These are phyloP conservation scores for Corvus cornix DNA, from an alignment of 2,113 vertebrate species.

Conservation along the genomic window DNA sequence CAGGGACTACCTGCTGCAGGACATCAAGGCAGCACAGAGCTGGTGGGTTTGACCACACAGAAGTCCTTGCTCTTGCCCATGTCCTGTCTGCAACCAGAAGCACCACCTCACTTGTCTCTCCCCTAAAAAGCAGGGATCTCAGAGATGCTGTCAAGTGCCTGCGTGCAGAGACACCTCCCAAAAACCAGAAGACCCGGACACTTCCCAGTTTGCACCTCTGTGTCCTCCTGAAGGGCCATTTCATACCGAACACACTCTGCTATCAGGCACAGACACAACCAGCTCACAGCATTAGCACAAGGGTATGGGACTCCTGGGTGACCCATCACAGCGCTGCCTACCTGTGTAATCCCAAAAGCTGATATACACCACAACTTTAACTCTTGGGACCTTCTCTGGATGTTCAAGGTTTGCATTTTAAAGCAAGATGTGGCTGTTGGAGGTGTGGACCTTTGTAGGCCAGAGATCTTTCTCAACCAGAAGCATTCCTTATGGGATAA, in stretches of 20 bases:
- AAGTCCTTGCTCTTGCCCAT: fast-evolving
- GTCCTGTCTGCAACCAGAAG: neutral
- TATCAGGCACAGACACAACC: neutral
- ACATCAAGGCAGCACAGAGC: neutral
- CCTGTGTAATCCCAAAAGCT: neutral
- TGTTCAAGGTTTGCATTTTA: neutral
- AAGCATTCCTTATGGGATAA: neutral
- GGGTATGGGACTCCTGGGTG: too few relatives aligned
- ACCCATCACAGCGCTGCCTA: neutral
- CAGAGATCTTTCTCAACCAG: neutral
- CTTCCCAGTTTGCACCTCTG: neutral
- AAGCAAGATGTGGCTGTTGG: neutral
- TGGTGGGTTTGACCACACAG: fast-evolving
- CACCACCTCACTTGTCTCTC: neutral
- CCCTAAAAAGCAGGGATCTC: neutral
- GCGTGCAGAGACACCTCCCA: neutral
- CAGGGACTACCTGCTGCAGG: neutral
- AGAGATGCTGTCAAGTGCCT: neutral
- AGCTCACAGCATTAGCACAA: neutral
- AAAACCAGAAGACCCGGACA: neutral
- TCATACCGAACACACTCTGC: neutral
- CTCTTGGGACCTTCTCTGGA: neutral
- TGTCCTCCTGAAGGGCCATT: fast-evolving
- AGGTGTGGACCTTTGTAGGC: neutral
- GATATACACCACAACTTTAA: neutral